phyloP scores from a whole-genome alignment of 2,888 invertebrate species.

The Isotomurus palustris region DNA sequence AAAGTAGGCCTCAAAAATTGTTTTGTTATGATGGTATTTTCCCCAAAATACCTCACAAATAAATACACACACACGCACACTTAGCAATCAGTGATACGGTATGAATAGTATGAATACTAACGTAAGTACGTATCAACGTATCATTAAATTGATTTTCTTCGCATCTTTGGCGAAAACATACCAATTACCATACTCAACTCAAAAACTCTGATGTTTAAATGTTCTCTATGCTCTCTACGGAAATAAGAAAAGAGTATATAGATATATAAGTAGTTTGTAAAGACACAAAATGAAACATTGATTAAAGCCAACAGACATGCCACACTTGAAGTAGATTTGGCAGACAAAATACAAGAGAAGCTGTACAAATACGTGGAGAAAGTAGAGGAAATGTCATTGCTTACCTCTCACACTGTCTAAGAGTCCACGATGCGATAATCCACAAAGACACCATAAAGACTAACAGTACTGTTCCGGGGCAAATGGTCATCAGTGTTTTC shows the following conservation, averaged over 20 bases:
- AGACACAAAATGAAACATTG: slow-evolving; percentile 16
- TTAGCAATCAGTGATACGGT: no score
- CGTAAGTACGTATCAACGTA: no score
- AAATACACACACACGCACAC: no score
- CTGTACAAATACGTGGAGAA: slow-evolving; percentile 1
- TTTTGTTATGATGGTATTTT: no score
- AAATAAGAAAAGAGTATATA: slow-evolving; percentile 38
- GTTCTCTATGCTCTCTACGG: slow-evolving; percentile 43
- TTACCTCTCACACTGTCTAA: slow-evolving; percentile 98
- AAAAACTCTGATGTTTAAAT: slow-evolving; percentile 44
- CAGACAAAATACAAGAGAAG: slow-evolving; percentile 14
- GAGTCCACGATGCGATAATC: slow-evolving; percentile 99
- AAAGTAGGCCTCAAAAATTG: no score
- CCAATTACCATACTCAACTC: slow-evolving; percentile 33
- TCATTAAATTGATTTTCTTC: no score
- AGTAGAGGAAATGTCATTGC: slow-evolving; percentile 11
- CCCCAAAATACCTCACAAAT: no score
- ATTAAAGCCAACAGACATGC: slow-evolving; percentile 13
- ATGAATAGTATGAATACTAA: no score
- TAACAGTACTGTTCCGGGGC: slow-evolving; percentile 79
- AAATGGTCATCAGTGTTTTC: slow-evolving; percentile 99
- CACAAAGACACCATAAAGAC: slow-evolving; percentile 99
- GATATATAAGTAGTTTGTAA: no score
- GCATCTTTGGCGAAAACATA: no score
- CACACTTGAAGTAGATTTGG: slow-evolving; percentile 7